phyloP scores from a whole-genome alignment of 2,888 invertebrate species.

The Mellilla xanthometata region DNA sequence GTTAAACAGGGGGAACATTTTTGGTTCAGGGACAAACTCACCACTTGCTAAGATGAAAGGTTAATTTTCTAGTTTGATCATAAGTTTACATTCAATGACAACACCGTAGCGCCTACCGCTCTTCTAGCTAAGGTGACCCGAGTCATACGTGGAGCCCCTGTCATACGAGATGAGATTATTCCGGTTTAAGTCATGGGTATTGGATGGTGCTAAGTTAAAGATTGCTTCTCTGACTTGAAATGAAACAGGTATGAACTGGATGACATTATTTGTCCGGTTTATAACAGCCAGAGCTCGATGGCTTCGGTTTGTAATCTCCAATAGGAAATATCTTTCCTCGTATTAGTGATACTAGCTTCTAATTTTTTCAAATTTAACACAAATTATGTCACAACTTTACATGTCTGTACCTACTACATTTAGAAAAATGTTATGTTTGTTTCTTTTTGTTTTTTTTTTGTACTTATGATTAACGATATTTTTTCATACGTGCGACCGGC shows the following conservation, averaged over 20 bases:
- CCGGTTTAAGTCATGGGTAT: slow-evolving; percentile 27
- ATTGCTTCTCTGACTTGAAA: slow-evolving; percentile 69
- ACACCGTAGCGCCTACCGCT: no score
- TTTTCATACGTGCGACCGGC: slow-evolving; percentile 53
- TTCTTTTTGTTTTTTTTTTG: slow-evolving; percentile 70
- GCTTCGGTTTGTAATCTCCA: slow-evolving; percentile 50
- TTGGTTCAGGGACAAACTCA: not conserved
- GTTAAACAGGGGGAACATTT: slow-evolving; percentile 32
- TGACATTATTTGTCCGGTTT: slow-evolving; percentile 76
- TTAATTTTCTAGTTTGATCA: no score
- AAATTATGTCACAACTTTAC: slow-evolving; percentile 78
- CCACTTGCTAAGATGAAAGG: no score
- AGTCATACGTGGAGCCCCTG: not conserved
- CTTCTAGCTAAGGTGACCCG: no score
- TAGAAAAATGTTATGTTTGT: slow-evolving; percentile 76
- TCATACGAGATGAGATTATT: slow-evolving; percentile 37
- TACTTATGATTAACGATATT: slow-evolving; percentile 70
- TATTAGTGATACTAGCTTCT: slow-evolving; percentile 82
- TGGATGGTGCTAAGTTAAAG: slow-evolving; percentile 64
- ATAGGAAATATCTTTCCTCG: slow-evolving; percentile 77
- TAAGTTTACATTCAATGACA: no score
- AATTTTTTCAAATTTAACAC: slow-evolving; percentile 76
- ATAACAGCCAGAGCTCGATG: slow-evolving; percentile 50
- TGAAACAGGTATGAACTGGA: slow-evolving; percentile 74
- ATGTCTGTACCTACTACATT: slow-evolving; percentile 65